Conservation (phyloP, 2,113 vertebrate genomes). For the Strigops habroptila region DNA sequence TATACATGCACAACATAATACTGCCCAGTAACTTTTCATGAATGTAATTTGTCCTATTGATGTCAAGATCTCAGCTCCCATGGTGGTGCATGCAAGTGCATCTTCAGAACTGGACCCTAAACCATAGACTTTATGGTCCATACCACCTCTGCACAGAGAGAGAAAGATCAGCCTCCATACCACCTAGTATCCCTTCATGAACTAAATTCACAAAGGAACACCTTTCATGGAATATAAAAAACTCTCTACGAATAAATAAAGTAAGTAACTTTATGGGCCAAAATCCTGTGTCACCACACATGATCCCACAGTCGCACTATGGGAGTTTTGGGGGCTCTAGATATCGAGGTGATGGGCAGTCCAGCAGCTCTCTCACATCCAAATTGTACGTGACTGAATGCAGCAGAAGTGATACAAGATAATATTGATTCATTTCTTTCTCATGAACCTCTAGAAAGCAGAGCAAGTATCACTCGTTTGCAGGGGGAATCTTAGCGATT, state of each 20-base stretch:
- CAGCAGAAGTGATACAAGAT: not conserved
- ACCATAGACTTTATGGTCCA: not conserved
- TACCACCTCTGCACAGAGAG: not conserved
- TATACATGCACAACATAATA: not conserved
- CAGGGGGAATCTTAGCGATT: not conserved
- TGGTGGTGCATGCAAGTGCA: not conserved
- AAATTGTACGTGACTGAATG: not conserved
- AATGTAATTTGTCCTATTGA: accelerated
- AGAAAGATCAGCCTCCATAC: not conserved
- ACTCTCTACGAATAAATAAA: not conserved
- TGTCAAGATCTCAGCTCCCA: not conserved
- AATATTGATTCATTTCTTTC: not conserved
- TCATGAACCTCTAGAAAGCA: not conserved
- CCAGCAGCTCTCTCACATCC: not conserved
- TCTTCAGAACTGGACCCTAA: not conserved
- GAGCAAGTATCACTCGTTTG: not conserved
- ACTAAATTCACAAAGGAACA: not conserved
- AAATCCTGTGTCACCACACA: not conserved
- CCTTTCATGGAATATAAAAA: not conserved
- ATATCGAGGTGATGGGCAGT: not conserved
- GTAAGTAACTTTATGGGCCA: not conserved
- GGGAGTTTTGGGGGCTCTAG: not conserved
- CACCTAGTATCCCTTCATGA: not conserved
- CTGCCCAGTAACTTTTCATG: not conserved
- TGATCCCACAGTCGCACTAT: not conserved